Conservation (phyloP, 2,113 vertebrate genomes). For the Callorhinus ursinus region DNA sequence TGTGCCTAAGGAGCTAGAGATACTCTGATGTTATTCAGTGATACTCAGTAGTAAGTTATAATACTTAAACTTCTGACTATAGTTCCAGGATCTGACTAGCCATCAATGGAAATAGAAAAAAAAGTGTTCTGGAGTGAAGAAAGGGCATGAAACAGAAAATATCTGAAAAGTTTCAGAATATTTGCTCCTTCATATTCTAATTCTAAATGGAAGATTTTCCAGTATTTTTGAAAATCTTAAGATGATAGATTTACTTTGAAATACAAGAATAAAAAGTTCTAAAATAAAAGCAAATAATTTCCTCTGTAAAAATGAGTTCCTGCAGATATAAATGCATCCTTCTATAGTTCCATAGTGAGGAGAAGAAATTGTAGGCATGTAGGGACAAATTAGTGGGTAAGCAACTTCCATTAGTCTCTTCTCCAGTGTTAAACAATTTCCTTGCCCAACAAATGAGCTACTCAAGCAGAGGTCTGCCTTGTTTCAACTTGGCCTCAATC, state of each 20-base stretch:
- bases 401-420: background rate
- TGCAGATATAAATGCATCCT: background rate
- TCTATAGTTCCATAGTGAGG: background rate
- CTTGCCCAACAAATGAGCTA: background rate
- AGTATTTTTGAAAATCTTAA: background rate
- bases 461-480: background rate
- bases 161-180: background rate
- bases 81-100: background rate
- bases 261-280: background rate
- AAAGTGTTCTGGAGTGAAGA: background rate
- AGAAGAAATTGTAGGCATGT: background rate
- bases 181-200: background rate
- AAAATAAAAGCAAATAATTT: background rate
- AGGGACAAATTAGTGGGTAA: background rate
- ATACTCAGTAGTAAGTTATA: background rate
- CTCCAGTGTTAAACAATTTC: background rate
- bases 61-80: background rate
- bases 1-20: background rate
- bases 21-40: background rate
- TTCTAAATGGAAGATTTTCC: background rate
- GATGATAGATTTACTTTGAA: background rate
- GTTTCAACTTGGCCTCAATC: background rate
- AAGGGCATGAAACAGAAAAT: background rate
- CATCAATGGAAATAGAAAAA: background rate
- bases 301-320: background rate